phyloP scores from a whole-genome alignment of 2,113 vertebrate species.

The Boulengeromyrus knoepffleri region DNA sequence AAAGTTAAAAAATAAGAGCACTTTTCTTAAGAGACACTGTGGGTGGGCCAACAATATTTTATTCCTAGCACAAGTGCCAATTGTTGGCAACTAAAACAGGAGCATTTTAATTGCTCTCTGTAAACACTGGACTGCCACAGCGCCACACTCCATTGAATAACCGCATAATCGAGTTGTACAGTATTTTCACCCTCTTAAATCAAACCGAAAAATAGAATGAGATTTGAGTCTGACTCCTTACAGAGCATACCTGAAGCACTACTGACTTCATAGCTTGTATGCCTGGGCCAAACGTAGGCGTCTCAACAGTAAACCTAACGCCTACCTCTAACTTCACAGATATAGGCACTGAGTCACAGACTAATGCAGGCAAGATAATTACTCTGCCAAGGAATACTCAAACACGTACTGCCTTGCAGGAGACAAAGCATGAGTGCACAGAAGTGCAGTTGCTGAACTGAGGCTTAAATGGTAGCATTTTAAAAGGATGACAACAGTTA shows the following conservation, averaged over 20 bases:
- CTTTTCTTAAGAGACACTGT: conserved; percentile 5
- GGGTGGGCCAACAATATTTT: not conserved
- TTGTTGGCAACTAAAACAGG: not conserved
- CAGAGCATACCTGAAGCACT: not conserved
- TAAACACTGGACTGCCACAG: not conserved
- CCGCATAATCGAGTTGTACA: not conserved
- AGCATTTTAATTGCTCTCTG: conserved; percentile 4
- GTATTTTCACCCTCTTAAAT: not conserved
- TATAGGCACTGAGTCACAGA: conserved; percentile 6
- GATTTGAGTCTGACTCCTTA: not conserved
- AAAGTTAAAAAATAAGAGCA: not conserved
- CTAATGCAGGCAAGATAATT: not conserved
- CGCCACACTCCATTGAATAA: not conserved
- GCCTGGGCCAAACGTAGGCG: not conserved
- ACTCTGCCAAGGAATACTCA: conserved; percentile 4
- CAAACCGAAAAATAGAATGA: not conserved
- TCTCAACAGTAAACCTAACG: not conserved
- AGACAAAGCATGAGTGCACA: not conserved
- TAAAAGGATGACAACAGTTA: not conserved
- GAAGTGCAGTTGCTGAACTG: not conserved
- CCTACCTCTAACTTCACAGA: conserved; percentile 8
- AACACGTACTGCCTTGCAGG: not conserved
- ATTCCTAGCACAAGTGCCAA: not conserved
- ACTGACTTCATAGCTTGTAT: not conserved
- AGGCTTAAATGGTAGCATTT: not conserved